Evolutionary conservation across 2,113 vertebrate species (phyloP), one percentile per base, ranked within the genome.

Genomic region (Podilymbus podiceps): DNA sequence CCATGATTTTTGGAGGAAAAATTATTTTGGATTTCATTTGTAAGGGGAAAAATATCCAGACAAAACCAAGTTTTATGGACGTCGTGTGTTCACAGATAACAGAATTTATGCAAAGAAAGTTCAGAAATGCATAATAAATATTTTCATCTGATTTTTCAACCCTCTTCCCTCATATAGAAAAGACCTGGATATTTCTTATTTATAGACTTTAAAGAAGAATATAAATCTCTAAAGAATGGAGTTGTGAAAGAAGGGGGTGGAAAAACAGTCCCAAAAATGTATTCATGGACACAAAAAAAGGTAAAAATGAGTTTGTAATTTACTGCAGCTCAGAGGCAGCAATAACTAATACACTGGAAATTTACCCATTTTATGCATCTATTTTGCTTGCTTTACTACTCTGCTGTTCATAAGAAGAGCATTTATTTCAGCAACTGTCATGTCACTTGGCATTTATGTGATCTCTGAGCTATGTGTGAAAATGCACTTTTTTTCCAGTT

Each of bases 321-420:
- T 98, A 98, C 76, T 95, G 90, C 80, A 90, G 50, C 96, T 97
- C 94, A 72, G 93, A 98, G 96, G 92, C 88, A 97, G 95, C 92
- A 96, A 95, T 98, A 98, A 98, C 97, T 97, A 98, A 98, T 98
- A 97, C 88, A 89, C 69, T 97, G 95, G 96, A 98, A 98, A 98
- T 98, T 97, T 98, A 97, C 95, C 96, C 94, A 97, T 98, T 98
- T 98, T 97, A 98, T 98, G 96, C 97, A 97, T 98, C 98, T 97
- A 97, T 97, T 98, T 98, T 98, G 92, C 88, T 98, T 97, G 96
- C 91, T 98, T 98, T 98, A 97, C 93, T 97, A 97, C 95, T 97
- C 95, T 97, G 81, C 76, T 97, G 97, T 98, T 98, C 98, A 97
- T 98, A 97, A 98, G 97, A 98, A 97, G 66, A 94, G 77, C 97